These are phyloP conservation scores for Drosophila punjabiensis DNA, from an alignment of 1,140 invertebrate genomes.

Conservation along the genomic window DNA sequence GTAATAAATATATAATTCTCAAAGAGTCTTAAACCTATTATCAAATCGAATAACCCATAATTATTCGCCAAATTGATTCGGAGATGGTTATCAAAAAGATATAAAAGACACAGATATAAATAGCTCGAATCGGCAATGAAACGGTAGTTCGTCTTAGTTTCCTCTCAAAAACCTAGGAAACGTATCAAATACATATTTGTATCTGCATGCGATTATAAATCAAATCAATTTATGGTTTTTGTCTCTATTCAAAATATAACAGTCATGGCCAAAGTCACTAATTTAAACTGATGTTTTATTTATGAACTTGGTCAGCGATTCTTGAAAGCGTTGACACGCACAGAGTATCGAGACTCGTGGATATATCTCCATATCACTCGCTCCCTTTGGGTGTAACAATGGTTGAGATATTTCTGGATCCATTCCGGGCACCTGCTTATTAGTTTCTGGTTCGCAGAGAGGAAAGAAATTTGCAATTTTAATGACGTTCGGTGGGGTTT, in stretches of 20 bases:
- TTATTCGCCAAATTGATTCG: slow-evolving; percentile 8
- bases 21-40: background rate
- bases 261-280: slow-evolving; percentile 52
- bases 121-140: slow-evolving; percentile 26
- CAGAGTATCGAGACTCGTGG: slow-evolving; percentile 12
- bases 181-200: slow-evolving; percentile 1
- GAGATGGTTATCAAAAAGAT: slow-evolving; percentile 12
- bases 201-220: slow-evolving; percentile 36
- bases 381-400: slow-evolving; percentile 13
- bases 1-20: too few species aligned
- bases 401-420: slow-evolving; percentile 26
- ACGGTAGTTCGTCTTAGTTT: slow-evolving; percentile 26
- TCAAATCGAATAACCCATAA: background rate
- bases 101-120: slow-evolving; percentile 16
- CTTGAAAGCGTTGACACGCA: slow-evolving; percentile 32
- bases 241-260: slow-evolving; percentile 27
- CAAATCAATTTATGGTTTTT: slow-evolving; percentile 36
- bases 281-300: slow-evolving; percentile 50
- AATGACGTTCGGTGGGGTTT: slow-evolving; percentile 48
- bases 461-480: slow-evolving; percentile 62
- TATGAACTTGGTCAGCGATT: slow-evolving; percentile 27
- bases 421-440: slow-evolving; percentile 34
- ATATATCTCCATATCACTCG: background rate
- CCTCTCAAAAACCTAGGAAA: slow-evolving; percentile 13
- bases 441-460: slow-evolving; percentile 41